Percentiles rank a stretch among this genome's conserved stretches.
phyloP scores from a whole-genome alignment of 1,140 invertebrate genomes.

The Delia radicum region DNA sequence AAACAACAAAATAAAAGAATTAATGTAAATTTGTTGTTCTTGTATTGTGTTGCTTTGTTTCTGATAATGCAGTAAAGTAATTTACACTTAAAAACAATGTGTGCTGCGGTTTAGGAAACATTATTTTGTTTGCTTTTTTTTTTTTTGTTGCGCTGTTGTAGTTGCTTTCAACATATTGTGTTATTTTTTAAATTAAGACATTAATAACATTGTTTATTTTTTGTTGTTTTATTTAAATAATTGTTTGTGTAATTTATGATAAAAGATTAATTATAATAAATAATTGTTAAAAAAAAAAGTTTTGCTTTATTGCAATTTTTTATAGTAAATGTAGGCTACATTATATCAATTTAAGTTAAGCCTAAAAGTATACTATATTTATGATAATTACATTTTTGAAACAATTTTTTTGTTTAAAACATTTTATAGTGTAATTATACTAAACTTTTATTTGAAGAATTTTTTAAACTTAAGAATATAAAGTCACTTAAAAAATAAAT shows the following conservation, averaged over 20 bases:
- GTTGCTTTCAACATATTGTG: background rate
- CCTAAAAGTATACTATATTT: too few species aligned
- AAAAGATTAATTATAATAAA: conserved; percentile 15
- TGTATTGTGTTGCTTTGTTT: background rate
- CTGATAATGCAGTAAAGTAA: background rate
- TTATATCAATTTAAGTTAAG: too few species aligned
- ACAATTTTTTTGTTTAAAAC: too few species aligned
- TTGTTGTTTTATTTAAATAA: conserved; percentile 18
- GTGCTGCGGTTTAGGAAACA: background rate
- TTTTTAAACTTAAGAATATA: too few species aligned
- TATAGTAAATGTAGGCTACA: too few species aligned
- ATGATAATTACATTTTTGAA: too few species aligned
- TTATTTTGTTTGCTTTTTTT: background rate
- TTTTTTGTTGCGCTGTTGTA: background rate
- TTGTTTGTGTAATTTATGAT: conserved; percentile 13
- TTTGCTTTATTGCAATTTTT: too few species aligned
- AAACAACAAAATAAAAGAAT: background rate
- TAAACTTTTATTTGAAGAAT: too few species aligned
- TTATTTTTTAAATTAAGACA: conserved; percentile 11
- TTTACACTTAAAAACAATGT: conserved; percentile 6
- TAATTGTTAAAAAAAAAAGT: background rate
- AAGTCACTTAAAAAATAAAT: too few species aligned
- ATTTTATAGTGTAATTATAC: too few species aligned
- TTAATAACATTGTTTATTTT: conserved; percentile 14
- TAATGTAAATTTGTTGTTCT: background rate